Evolutionary conservation across 2,888 invertebrate genomes (phyloP).

Genomic region (Nipponacmea schrenckii): DNA sequence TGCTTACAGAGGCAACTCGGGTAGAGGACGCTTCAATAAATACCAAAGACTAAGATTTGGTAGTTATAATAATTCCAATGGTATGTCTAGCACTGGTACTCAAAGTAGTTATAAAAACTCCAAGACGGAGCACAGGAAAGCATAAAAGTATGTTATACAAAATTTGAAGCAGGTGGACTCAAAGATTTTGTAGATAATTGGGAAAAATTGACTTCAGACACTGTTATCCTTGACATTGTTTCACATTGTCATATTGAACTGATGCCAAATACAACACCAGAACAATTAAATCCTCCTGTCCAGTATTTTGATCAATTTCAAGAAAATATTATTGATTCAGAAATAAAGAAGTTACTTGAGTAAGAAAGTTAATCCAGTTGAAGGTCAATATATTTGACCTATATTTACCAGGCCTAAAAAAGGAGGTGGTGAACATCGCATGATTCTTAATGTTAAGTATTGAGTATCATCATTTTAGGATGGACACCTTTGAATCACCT

Average conservation of each 20-base stretch:
- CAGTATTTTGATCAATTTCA: no score
- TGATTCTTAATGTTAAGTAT: not conserved
- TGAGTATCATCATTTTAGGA: not conserved
- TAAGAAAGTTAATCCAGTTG: no score
- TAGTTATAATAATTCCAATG: not conserved
- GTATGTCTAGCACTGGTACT: not conserved
- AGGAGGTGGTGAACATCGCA: not conserved
- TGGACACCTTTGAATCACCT: not conserved
- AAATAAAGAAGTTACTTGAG: no score
- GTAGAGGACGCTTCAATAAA: not conserved
- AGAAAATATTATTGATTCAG: no score
- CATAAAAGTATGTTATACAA: not conserved
- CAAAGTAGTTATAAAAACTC: not conserved
- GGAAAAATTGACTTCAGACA: not conserved
- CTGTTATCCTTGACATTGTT: not conserved
- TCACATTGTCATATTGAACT: not conserved
- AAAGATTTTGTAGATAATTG: not conserved
- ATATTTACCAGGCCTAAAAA: not conserved
- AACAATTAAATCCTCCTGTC: no score
- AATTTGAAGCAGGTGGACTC: not conserved
- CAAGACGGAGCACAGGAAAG: not conserved
- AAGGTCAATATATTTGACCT: no score
- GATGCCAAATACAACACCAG: no score
- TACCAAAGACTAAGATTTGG: not conserved
- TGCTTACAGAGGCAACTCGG: not conserved